Percentiles rank a stretch among this genome's conserved stretches.
Conservation (phyloP, 2,888 invertebrate genomes). For the Ramazzottius varieornatus region DNA sequence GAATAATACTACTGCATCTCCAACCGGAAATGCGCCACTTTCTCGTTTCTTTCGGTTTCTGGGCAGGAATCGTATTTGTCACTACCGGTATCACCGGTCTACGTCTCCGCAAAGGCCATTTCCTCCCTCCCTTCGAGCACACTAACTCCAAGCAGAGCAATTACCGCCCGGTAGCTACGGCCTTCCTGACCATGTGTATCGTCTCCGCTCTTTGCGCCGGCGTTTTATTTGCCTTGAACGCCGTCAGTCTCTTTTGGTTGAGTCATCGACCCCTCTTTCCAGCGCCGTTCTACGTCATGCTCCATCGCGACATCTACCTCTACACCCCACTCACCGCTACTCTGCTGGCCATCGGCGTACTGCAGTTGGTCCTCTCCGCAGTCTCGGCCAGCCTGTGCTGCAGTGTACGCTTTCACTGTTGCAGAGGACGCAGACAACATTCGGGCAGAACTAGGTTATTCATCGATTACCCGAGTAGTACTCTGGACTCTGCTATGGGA, state of each 20-base stretch:
- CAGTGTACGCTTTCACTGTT: not conserved
- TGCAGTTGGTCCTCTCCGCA: not conserved
- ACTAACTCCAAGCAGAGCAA: not conserved
- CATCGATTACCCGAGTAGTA: not conserved
- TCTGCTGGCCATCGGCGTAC: not conserved
- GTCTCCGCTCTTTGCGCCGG: not conserved
- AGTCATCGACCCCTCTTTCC: not conserved
- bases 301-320: not conserved
- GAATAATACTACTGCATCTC: not conserved
- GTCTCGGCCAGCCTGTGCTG: not conserved
- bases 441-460: too few relatives aligned
- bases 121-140: not conserved
- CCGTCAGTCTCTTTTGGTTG: not conserved
- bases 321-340: not conserved
- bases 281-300: not conserved
- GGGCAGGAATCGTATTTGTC: not conserved
- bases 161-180: not conserved
- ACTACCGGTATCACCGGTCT: not conserved
- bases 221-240: not conserved
- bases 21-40: constrained; percentile 4
- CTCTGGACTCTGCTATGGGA: not conserved
- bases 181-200: not conserved
- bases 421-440: too few relatives aligned
- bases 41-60: not conserved
- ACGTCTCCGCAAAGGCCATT: not conserved